Percentiles rank a stretch among this genome's conserved stretches.
Evolutionary conservation across 2,888 invertebrate genomes (phyloP).

Genomic region (Pseudoips prasinana): DNA sequence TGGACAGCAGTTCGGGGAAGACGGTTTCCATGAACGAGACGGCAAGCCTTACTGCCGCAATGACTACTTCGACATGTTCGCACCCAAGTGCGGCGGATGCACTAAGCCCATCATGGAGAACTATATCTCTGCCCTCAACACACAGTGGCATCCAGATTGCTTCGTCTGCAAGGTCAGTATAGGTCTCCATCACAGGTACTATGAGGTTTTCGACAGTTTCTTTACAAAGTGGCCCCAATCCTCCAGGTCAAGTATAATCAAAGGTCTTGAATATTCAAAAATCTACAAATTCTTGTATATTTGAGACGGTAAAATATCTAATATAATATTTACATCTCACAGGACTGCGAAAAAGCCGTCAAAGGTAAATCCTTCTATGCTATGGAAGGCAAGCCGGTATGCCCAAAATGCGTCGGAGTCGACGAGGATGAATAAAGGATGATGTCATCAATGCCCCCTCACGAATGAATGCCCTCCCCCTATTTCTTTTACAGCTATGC

Average conservation of each 20-base stretch:
- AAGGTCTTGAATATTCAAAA: constrained; percentile 31
- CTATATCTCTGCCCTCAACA: constrained; percentile 98
- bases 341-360: constrained; percentile 97
- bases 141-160: constrained; percentile 99
- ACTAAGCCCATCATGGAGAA: constrained; percentile 98
- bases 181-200: constrained; percentile 9
- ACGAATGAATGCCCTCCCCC: constrained; percentile 68
- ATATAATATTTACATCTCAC: constrained; percentile 53
- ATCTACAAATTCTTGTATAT: constrained; percentile 22
- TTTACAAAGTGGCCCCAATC: constrained; percentile 15
- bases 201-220: neutral
- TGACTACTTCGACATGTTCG: constrained; percentile 99
- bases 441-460: constrained; percentile 43
- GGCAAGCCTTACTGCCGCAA: constrained; percentile 97
- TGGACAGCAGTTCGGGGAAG: constrained; percentile 97
- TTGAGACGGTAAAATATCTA: constrained; percentile 33
- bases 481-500: constrained; percentile 77
- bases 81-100: constrained; percentile 98
- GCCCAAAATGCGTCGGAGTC: constrained; percentile 95
- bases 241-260: constrained; percentile 64
- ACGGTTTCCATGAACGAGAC: constrained; percentile 98
- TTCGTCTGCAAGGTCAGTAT: constrained; percentile 98
- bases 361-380: constrained; percentile 98
- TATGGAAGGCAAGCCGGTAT: constrained; percentile 98
- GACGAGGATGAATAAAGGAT: constrained; percentile 89